Conservation (phyloP, 2,113 vertebrate species). For the Xyrauchen texanus region DNA sequence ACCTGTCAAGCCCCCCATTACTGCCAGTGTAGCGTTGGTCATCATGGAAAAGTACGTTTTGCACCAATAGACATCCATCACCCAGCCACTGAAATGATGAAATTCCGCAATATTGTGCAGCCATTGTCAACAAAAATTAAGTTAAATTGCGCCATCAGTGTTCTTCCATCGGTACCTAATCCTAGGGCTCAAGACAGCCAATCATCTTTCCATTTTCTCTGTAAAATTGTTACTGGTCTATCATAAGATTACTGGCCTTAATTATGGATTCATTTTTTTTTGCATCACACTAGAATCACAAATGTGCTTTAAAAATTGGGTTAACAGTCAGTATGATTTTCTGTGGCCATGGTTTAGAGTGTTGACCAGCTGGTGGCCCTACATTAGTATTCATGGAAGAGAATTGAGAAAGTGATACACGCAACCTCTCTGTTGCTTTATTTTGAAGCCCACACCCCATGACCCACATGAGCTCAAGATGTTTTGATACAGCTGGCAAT, state of each 20-base stretch:
- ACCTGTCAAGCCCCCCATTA: not conserved
- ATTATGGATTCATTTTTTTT: slow-evolving; percentile 12
- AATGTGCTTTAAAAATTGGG: slow-evolving; percentile 17
- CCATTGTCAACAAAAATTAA: slow-evolving; percentile 30
- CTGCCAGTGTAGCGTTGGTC: slow-evolving; percentile 3
- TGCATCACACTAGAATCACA: not conserved
- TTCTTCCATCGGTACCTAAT: slow-evolving; percentile 15
- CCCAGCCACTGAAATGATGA: slow-evolving; percentile 11
- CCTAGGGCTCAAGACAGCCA: not conserved
- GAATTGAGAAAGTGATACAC: slow-evolving; percentile 23
- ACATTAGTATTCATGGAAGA: slow-evolving; percentile 44
- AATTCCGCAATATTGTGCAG: slow-evolving; percentile 34
- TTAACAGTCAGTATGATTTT: not conserved
- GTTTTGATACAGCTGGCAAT: slow-evolving; percentile 58
- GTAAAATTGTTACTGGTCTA: not conserved
- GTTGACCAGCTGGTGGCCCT: slow-evolving; percentile 35
- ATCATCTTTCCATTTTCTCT: slow-evolving; percentile 25
- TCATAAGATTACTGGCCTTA: slow-evolving; percentile 8
- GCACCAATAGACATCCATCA: slow-evolving; percentile 33
- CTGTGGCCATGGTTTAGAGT: not conserved
- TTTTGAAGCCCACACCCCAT: slow-evolving; percentile 38
- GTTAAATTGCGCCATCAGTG: not conserved
- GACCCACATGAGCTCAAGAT: slow-evolving; percentile 49
- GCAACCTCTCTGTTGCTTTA: slow-evolving; percentile 24
- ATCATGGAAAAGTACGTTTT: slow-evolving; percentile 24